A percentile compares a stretch with the other conserved stretches of the same genome.
phyloP scores from a whole-genome alignment of 2,888 invertebrate genomes.

The Alitta virens region DNA sequence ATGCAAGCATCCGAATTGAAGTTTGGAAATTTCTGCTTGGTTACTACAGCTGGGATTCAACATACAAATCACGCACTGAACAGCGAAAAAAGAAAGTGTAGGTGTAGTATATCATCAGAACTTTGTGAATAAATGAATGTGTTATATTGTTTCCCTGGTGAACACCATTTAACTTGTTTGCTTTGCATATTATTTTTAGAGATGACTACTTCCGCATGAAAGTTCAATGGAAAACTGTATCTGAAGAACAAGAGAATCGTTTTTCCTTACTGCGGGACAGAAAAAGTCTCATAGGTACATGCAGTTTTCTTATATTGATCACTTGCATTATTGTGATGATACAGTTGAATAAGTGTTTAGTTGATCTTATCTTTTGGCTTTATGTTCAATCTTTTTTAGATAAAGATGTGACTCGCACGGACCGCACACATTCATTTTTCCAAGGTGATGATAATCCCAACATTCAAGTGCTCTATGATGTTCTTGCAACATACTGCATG shows the following conservation, averaged over 20 bases:
- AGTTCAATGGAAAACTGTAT: slow-evolving; percentile 91
- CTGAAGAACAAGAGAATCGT: slow-evolving; percentile 79
- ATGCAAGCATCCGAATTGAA: slow-evolving; percentile 64
- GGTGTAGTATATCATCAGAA: slow-evolving; percentile 28
- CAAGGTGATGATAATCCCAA: slow-evolving; percentile 93
- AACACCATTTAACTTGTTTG: neutral
- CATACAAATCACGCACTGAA: slow-evolving; percentile 69
- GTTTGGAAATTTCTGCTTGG: slow-evolving; percentile 95
- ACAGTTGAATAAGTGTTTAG: too few species aligned
- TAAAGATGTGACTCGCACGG: slow-evolving; percentile 95
- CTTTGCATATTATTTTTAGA: slow-evolving; percentile 34
- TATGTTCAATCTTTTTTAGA: slow-evolving; percentile 62
- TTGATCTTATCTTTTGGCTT: too few species aligned
- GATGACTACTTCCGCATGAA: slow-evolving; percentile 94
- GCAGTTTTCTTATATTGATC: too few species aligned
- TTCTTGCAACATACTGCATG: slow-evolving; percentile 98
- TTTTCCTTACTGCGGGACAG: slow-evolving; percentile 86
- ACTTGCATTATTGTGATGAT: too few species aligned
- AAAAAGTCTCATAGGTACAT: slow-evolving; percentile 82
- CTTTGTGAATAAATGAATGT: too few species aligned
- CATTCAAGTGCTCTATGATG: slow-evolving; percentile 78
- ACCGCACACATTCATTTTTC: slow-evolving; percentile 84
- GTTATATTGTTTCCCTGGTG: neutral
- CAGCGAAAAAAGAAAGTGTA: slow-evolving; percentile 69
- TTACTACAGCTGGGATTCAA: slow-evolving; percentile 82